phyloP scores from a whole-genome alignment of 2,113 vertebrate species.

The Capreolus pygargus region DNA sequence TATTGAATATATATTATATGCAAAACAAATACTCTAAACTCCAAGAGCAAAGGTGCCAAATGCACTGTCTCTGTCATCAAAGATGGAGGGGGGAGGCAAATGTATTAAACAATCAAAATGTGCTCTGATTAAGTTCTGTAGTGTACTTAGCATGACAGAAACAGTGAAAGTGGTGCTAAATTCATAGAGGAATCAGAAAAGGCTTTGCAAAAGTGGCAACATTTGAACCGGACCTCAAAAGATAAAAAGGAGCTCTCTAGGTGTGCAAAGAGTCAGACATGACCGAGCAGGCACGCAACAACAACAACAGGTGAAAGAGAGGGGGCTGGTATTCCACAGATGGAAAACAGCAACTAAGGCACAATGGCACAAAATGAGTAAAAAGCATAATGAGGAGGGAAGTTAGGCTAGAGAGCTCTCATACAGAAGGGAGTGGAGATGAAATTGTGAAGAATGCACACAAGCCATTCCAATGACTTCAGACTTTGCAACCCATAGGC shows the following conservation, averaged over 20 bases:
- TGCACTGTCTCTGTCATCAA: background rate
- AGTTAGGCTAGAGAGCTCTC: fast-evolving
- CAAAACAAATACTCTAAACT: background rate
- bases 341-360: background rate
- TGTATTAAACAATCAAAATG: background rate
- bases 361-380: background rate
- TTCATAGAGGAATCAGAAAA: background rate
- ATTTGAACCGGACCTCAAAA: background rate
- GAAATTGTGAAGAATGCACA: too few relatives aligned
- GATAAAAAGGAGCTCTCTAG: background rate
- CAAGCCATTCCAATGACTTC: fast-evolving
- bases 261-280: background rate
- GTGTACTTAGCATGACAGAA: too few relatives aligned
- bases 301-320: background rate
- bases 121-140: background rate
- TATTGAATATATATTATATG: background rate
- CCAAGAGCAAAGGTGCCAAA: background rate
- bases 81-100: background rate
- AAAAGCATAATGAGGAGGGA: background rate
- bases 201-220: background rate
- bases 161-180: background rate
- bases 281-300: background rate
- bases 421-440: background rate
- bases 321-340: background rate
- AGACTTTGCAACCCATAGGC: background rate